Conservation (phyloP, 2,113 vertebrate species). For the Myanophis thanlyinensis region DNA sequence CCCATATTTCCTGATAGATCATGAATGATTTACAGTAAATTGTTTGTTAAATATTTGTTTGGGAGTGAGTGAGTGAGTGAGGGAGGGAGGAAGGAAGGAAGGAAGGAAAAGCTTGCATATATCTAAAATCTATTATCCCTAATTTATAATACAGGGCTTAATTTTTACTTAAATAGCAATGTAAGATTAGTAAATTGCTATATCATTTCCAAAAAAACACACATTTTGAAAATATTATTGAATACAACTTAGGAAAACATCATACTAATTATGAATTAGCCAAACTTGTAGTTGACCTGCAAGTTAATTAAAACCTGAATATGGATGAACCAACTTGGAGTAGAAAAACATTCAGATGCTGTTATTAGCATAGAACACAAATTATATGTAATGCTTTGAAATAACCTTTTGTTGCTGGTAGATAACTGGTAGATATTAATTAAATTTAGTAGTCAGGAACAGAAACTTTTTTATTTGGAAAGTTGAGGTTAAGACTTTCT, state of each 20-base stretch:
- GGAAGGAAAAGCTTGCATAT: background rate
- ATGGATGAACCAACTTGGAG: background rate
- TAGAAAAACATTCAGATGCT: background rate
- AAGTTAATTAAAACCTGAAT: background rate
- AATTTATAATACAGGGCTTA: background rate
- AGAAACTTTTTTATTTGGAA: conserved; percentile 82
- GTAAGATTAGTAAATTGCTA: background rate
- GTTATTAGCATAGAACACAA: background rate
- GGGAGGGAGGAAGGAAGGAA: background rate
- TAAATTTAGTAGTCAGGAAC: conserved; percentile 74
- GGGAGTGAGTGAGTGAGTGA: too few relatives aligned
- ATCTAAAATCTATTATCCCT: background rate
- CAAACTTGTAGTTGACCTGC: background rate
- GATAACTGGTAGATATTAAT: conserved; percentile 58
- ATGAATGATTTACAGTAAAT: background rate
- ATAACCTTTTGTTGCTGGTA: conserved; percentile 39
- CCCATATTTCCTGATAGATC: background rate
- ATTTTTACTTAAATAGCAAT: background rate
- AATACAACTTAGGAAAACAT: background rate
- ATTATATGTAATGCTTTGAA: background rate
- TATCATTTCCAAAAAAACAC: background rate
- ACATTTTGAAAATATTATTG: background rate
- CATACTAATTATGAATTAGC: background rate
- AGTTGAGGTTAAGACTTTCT: conserved; percentile 75
- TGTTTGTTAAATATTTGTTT: background rate